These are phyloP conservation scores for Iselma pallidipennis DNA, from an alignment of 2,888 invertebrate species.

Conservation along the genomic window DNA sequence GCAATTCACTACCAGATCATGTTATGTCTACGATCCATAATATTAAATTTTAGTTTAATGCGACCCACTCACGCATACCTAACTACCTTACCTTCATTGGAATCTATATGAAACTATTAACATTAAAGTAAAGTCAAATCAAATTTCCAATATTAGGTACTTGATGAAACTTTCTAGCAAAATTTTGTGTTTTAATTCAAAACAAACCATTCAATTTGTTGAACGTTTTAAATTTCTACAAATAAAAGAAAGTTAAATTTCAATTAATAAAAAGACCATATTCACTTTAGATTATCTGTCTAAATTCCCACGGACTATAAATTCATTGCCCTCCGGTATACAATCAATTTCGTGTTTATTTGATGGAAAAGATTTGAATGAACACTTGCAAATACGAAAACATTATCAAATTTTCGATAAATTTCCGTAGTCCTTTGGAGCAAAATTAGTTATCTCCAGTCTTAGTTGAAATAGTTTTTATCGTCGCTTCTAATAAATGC, in stretches of 20 bases:
- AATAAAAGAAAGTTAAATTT: not conserved
- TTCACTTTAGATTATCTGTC: conserved; percentile 9
- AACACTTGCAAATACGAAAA: conserved; percentile 20
- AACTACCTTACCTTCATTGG: no score
- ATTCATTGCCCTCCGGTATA: conserved; percentile 19
- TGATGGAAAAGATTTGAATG: conserved; percentile 16
- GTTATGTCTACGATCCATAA: not conserved
- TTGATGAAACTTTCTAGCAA: not conserved
- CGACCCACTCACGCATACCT: no score
- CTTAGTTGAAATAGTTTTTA: no score
- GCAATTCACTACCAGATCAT: not conserved
- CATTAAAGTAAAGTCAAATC: conserved; percentile 6
- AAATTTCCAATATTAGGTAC: conserved; percentile 10
- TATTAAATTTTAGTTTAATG: no score
- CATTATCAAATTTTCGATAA: not conserved
- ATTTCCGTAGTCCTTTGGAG: not conserved
- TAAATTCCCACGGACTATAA: conserved; percentile 20
- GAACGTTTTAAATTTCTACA: not conserved
- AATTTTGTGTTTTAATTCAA: not conserved
- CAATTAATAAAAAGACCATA: conserved; percentile 11
- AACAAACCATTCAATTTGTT: not conserved
- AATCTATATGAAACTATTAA: conserved; percentile 11
- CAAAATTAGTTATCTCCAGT: no score
- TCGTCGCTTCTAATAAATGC: no score
- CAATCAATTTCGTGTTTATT: conserved; percentile 26